These are phyloP conservation scores for Heliconius eleuchia DNA, from an alignment of 1,140 invertebrate species.

Conservation along the genomic window DNA sequence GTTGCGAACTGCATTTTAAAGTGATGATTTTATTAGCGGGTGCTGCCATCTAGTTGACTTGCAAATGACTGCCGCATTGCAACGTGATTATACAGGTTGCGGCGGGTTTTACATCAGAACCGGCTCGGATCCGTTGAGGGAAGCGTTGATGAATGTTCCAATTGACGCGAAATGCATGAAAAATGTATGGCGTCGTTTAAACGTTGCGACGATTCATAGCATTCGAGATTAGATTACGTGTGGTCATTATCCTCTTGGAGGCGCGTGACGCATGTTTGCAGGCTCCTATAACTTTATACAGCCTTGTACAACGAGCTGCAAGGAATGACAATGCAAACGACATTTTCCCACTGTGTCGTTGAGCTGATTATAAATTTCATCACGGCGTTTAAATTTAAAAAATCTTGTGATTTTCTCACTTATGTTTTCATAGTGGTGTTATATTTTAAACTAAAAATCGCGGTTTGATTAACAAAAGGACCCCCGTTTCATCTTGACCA, in stretches of 20 bases:
- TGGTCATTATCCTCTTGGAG: slow-evolving; percentile 61
- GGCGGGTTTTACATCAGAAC: slow-evolving; percentile 2
- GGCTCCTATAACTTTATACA: slow-evolving; percentile 23
- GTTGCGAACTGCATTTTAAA: slow-evolving; percentile 47
- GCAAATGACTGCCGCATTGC: slow-evolving; percentile 28
- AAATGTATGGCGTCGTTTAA: background rate
- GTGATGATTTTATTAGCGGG: slow-evolving; percentile 35
- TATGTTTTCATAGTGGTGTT: background rate
- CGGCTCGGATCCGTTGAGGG: background rate
- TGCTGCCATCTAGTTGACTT: slow-evolving; percentile 51
- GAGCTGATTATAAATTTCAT: background rate
- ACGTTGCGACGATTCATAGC: slow-evolving; percentile 22
- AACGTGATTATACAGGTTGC: slow-evolving; percentile 17
- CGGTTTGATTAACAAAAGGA: background rate
- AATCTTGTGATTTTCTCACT: background rate
- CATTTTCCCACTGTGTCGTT: slow-evolving; percentile 18
- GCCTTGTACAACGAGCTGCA: slow-evolving; percentile 23
- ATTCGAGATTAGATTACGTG: slow-evolving; percentile 63
- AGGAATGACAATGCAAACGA: slow-evolving; percentile 19
- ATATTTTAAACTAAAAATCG: background rate
- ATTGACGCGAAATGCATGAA: slow-evolving; percentile 10
- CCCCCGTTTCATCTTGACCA: background rate
- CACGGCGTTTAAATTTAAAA: background rate
- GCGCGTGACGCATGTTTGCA: slow-evolving; percentile 41
- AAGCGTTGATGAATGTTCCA: slow-evolving; percentile 5